These are phyloP conservation scores for Oscarella lobularis DNA, from an alignment of 37 sponge, comb jelly and placozoan genomes.

Conservation along the genomic window DNA sequence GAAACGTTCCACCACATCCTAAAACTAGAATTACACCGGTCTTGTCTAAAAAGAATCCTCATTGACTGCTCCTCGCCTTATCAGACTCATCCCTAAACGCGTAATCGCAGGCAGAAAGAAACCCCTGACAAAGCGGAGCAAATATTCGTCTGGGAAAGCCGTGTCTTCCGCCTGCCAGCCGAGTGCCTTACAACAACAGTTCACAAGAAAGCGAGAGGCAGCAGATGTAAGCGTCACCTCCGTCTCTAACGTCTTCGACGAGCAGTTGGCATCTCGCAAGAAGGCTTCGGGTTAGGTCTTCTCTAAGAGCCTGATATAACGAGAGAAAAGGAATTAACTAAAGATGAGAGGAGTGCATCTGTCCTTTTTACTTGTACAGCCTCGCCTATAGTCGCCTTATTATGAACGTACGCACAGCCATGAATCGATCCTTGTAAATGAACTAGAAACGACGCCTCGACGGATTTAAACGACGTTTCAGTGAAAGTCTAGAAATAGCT, in stretches of 20 bases:
- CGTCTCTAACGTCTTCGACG: no score
- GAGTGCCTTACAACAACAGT: background rate
- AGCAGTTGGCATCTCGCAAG: background rate
- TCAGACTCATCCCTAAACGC: background rate
- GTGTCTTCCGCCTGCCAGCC: background rate
- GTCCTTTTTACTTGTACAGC: background rate
- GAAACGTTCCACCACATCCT: background rate
- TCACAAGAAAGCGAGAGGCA: background rate
- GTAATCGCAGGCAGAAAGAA: background rate
- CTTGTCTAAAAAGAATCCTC: no score
- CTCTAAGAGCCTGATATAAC: background rate
- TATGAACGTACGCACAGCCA: background rate
- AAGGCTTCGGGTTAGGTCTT: background rate
- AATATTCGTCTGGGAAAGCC: background rate
- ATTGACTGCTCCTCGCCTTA: no score
- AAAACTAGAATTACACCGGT: no score
- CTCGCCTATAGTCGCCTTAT: background rate
- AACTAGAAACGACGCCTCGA: no score
- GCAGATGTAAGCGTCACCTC: no score
- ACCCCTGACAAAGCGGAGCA: background rate
- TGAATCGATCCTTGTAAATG: background rate
- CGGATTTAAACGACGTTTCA: no score
- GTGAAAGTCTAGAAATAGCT: no score
- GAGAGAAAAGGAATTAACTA: background rate
- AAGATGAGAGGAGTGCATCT: background rate